These are phyloP conservation scores for Phrynocephalus forsythii DNA, from an alignment of 2,797 vertebrate species.

Conservation along the genomic window DNA sequence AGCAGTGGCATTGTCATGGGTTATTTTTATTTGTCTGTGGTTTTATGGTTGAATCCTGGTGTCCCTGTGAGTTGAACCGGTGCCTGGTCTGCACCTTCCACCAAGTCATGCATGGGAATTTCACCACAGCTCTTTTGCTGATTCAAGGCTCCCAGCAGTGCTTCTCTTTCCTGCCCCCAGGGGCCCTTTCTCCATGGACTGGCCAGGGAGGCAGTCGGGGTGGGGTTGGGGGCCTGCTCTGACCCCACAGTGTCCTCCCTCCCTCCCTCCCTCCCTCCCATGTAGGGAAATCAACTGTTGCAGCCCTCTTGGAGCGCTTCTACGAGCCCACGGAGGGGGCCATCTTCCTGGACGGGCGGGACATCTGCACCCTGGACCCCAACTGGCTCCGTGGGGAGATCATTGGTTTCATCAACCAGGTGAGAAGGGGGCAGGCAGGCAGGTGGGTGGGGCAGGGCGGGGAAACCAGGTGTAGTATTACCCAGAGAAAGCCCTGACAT, in stretches of 20 bases:
- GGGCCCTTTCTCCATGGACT: too few relatives aligned
- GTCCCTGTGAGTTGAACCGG: neutral
- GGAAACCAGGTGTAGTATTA: rapidly evolving
- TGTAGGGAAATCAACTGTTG: slow-evolving; percentile 94
- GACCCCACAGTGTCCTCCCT: neutral
- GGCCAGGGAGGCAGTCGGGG: neutral
- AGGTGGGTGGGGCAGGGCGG: neutral
- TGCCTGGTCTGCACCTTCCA: neutral
- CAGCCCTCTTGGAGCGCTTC: slow-evolving; percentile 91
- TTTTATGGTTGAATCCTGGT: neutral
- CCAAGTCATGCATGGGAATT: too few relatives aligned
- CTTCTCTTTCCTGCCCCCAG: neutral
- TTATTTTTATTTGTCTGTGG: neutral
- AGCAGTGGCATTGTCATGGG: neutral
- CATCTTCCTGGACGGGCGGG: slow-evolving; percentile 87
- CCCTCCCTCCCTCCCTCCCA: neutral
- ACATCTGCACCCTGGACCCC: slow-evolving; percentile 89
- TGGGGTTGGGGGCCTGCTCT: rapidly evolving
- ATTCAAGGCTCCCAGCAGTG: neutral
- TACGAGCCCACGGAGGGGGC: slow-evolving; percentile 88
- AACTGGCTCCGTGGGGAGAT: slow-evolving; percentile 92
- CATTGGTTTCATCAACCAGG: slow-evolving; percentile 97
- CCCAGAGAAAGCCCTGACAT: too few relatives aligned
- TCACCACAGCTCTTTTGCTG: neutral
- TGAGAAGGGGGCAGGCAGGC: slow-evolving; percentile 30